Conservation (phyloP, 2,888 invertebrate species). For the Yponomeuta plumbellus region DNA sequence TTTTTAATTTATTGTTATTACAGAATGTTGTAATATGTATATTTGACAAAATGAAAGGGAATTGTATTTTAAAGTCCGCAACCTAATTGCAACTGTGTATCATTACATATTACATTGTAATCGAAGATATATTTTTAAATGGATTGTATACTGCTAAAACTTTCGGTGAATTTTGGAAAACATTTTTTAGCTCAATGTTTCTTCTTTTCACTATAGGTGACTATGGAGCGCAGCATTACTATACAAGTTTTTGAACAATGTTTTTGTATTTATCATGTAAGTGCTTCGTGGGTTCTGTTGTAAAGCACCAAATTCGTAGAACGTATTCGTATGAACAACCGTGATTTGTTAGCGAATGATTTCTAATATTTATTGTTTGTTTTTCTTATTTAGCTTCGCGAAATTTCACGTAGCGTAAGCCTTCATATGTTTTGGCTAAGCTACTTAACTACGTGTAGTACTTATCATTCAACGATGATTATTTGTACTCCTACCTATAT, state of each 20-base stretch:
- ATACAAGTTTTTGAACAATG: background rate
- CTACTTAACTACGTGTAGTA: constrained; percentile 1
- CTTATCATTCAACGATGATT: background rate
- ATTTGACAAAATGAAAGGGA: too few species aligned
- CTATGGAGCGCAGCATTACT: background rate
- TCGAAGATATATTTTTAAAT: background rate
- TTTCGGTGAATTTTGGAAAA: background rate
- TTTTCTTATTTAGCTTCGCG: background rate
- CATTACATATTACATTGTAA: background rate
- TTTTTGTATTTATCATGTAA: background rate
- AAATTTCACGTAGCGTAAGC: constrained; percentile 29
- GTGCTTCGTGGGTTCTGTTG: background rate
- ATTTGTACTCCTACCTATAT: background rate
- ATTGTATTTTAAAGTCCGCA: background rate
- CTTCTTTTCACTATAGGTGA: background rate
- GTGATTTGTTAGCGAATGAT: background rate
- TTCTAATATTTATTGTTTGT: background rate
- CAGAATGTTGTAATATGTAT: too few species aligned
- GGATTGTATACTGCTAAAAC: background rate
- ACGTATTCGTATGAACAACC: background rate
- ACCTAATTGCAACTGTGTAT: background rate
- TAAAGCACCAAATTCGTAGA: background rate
- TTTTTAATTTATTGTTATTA: too few species aligned
- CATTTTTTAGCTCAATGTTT: background rate
- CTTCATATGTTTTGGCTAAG: constrained; percentile 71